Base-by-base conservation (phyloP, 2,888 invertebrate species). In the Pseudanteris insignis region DNA sequence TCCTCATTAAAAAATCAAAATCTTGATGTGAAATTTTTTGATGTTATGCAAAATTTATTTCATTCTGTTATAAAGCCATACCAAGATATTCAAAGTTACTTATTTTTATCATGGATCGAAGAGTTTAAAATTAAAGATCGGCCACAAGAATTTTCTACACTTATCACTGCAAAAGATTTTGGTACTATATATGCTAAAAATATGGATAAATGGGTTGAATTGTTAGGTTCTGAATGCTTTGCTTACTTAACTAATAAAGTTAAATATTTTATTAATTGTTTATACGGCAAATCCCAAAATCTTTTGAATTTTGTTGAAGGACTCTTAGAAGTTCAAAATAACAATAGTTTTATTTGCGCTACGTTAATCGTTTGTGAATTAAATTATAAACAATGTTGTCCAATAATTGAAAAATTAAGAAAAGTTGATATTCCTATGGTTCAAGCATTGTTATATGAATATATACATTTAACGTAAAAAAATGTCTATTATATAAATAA, bases 221-320 rank as follows among this genome's bases (percentile, higher is more conserved):
- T 44, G 13, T 43, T 43, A 30, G 41, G 41, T 21, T 8, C 29
- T 5, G 40, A 15, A 7, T 40, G 29, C 29, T 18, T 21, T n/a
- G n/a, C n/a, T n/a, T n/a, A n/a, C n/a, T n/a, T n/a, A n/a, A n/a
- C n/a, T n/a, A n/a, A n/a, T n/a, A n/a, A n/a, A n/a, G n/a, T n/a
- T n/a, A n/a, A n/a, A n/a, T n/a, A n/a, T n/a, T n/a, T n/a, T n/a
- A n/a, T n/a, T n/a, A n/a, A n/a, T n/a, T n/a, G n/a, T n/a, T n/a
- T n/a, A n/a, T n/a, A n/a, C n/a, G n/a, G n/a, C n/a, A n/a, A n/a
- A n/a, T n/a, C n/a, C n/a, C n/a, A n/a, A n/a, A n/a, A n/a, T n/a
- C n/a, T 21, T 3, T 24, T 43, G 30, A 9, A 18, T 12, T 32
- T 43, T 13, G 9, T 32, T 1, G 7, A 7, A 2, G 32, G 43